Base-by-base conservation (phyloP, 1,140 invertebrate species). In the Chironomus striatipennis region DNA sequence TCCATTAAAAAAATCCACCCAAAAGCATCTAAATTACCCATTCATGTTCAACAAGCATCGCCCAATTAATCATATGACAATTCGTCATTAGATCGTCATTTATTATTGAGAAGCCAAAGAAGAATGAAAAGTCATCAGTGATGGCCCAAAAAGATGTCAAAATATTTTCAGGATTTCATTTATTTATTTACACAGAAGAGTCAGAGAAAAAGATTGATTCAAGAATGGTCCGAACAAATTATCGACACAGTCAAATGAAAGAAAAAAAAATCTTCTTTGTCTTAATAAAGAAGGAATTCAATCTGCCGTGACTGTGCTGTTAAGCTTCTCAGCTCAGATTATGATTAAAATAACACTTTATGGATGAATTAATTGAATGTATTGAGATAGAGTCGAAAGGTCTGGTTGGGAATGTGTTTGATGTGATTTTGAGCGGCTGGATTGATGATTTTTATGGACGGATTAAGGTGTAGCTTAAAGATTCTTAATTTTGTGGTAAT, bases 261-360 rank as follows among this genome's bases (percentile, higher is more conserved):
- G 4, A n/a, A 12, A 57, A n/a, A 15, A 12, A n/a, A 57, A 12
- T 57, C 5, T 9, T 15, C 43, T 57, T 12, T 57, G 47, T 47
- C 15, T 47, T 47, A 47, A 57, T 15, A 5, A 12, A 5, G 47
- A 12, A n/a, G 12, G 47, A 57, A 57, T n/a, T 57, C n/a, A n/a
- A 12, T n/a, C 8, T 57, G 47, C 47, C 47, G 12, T n/a, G n/a
- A n/a, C 47, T 57, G 9, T 10, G 8, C 7, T 15, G n/a, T 57
- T 57, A 15, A 15, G n/a, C 12, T n/a, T 12, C 47, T 15, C 43
- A 34, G 24, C 12, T n/a, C 47, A 15, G 12, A 57, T 57, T 70
- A 70, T 70, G 65, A 70, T 70, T 70, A 70, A 70, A 70, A 70
- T 70, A 70, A 70, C 65, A 70, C 65, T 70, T 70, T 70, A 70